Percentiles rank a stretch among this genome's conserved stretches.
Conservation (phyloP, 2,888 invertebrate genomes). For the Sphaeridia pumilis region DNA sequence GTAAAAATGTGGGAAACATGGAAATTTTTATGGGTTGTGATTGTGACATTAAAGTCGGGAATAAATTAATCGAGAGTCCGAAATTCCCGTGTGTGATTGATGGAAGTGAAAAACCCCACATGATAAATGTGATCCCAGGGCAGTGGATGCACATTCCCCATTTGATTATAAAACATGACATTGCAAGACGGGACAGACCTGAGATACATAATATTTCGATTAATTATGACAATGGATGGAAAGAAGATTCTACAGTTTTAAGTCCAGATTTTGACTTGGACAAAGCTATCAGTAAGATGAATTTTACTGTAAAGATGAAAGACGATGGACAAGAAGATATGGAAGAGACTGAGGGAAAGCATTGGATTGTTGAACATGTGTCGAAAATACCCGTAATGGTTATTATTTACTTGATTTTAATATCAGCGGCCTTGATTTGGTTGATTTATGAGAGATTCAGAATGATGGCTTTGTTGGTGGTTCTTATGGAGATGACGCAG, state of each 20-base stretch:
- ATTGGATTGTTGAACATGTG: neutral
- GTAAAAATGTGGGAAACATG: neutral
- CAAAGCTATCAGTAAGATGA: too few relatives aligned
- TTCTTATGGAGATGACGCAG: neutral
- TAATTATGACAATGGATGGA: neutral
- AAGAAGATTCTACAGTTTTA: neutral
- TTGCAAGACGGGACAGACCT: neutral
- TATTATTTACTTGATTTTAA: neutral
- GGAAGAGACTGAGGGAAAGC: neutral
- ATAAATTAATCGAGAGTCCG: neutral
- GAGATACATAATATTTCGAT: neutral
- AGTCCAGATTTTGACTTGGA: neutral
- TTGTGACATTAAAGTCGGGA: neutral
- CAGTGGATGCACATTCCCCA: neutral
- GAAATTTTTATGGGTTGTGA: neutral
- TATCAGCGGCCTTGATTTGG: neutral
- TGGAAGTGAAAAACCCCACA: neutral
- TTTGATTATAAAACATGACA: neutral
- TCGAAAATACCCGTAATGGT: neutral
- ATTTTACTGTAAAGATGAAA: too few relatives aligned
- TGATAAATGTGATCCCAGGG: neutral
- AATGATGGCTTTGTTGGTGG: neutral
- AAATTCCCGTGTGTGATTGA: neutral
- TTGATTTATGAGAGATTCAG: neutral
- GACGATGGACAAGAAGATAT: too few relatives aligned